Percentiles rank a stretch among this genome's conserved stretches.
Evolutionary conservation across 2,113 vertebrate species (phyloP).

Genomic region (Prolemur simus): DNA sequence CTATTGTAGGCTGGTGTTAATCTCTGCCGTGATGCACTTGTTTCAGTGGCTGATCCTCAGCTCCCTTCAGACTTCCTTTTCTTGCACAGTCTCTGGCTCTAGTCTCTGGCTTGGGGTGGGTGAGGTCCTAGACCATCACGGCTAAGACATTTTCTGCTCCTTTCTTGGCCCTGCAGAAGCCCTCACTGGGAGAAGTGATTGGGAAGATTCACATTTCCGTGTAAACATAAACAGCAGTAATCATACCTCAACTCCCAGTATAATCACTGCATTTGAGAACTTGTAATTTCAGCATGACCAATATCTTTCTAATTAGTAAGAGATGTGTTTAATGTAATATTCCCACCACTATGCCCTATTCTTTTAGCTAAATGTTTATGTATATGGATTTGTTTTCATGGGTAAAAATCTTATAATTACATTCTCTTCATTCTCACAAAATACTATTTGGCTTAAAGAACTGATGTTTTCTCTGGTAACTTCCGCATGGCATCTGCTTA

Average conservation of each 20-base stretch:
- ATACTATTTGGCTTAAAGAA: conserved; percentile 72
- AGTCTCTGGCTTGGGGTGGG: not conserved
- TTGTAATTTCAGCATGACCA: conserved; percentile 45
- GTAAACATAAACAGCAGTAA: conserved; percentile 26
- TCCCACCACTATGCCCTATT: conserved; percentile 39
- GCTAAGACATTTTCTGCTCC: not conserved
- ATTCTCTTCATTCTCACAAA: conserved; percentile 68
- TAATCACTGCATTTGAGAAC: conserved; percentile 34
- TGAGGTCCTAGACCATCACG: not conserved
- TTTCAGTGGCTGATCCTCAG: not conserved
- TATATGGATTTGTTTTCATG: conserved; percentile 66
- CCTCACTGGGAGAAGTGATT: not conserved
- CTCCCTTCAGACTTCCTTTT: not conserved
- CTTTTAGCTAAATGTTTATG: conserved; percentile 63
- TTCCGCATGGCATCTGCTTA: conserved; percentile 67
- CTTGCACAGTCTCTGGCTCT: not conserved
- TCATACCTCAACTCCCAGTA: conserved; percentile 2
- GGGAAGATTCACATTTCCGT: not conserved
- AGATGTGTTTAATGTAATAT: conserved; percentile 45
- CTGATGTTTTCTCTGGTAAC: conserved; percentile 71
- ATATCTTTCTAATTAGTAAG: conserved; percentile 68
- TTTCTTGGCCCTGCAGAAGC: not conserved
- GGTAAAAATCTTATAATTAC: conserved; percentile 71
- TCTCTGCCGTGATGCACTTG: not conserved
- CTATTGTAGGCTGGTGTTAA: not conserved